Evolutionary conservation across 2,888 invertebrate genomes (phyloP).

Genomic region (Cataglyphis livida): DNA sequence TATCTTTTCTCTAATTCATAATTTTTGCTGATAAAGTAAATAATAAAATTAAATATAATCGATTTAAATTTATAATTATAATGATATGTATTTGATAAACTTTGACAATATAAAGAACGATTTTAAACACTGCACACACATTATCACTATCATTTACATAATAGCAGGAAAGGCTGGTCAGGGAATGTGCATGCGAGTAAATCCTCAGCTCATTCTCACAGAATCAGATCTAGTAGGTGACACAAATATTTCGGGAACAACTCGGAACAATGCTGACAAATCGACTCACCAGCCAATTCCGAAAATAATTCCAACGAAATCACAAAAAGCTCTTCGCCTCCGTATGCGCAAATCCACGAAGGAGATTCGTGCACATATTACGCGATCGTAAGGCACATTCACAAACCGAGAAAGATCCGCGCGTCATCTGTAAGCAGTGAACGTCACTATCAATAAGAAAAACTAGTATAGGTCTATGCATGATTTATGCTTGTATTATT

Average conservation of each 20-base stretch:
- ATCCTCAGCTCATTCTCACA: not conserved
- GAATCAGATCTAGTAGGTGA: not conserved
- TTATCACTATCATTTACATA: conserved; percentile 66
- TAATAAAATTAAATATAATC: not conserved
- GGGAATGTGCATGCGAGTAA: conserved; percentile 2
- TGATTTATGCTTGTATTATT: not conserved
- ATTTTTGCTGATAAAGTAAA: not conserved
- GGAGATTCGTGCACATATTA: conserved; percentile 16
- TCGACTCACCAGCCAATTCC: conserved; percentile 24
- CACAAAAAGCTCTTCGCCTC: not conserved
- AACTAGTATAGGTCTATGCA: not conserved
- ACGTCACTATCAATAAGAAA: not conserved
- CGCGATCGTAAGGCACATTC: not conserved
- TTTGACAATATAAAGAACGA: not conserved
- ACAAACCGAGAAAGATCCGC: not conserved
- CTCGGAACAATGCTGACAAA: not conserved
- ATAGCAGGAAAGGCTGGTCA: conserved; percentile 54
- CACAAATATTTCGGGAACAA: not conserved
- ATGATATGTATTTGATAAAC: not conserved
- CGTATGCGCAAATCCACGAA: conserved; percentile 6
- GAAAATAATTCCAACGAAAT: conserved; percentile 2
- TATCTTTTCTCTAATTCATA: not conserved
- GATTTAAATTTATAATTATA: not conserved
- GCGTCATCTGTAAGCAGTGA: not conserved
- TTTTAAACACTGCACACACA: conserved; percentile 36